Evolutionary conservation across 23 tunicate genomes (phyloP), one percentile per base, ranked within the genome.

Genomic region (Styela plicata): DNA sequence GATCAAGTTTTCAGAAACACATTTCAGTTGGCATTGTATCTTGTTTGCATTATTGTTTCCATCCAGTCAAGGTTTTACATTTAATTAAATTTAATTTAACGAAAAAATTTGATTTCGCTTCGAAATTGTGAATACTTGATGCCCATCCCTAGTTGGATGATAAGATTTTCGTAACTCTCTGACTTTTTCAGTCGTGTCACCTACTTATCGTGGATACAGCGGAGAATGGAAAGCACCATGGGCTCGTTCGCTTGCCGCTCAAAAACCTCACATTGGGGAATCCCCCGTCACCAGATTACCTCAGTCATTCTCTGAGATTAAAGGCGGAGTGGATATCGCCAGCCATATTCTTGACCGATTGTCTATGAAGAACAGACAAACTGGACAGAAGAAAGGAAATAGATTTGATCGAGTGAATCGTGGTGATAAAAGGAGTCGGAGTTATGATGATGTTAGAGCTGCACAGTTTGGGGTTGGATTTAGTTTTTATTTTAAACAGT

Each of bases 211-310:
- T 7, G 57, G 57, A 5, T 44, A 44, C 57, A 44, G 57, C 13
- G 57, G 57, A 13, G 57, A 44, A 44, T 91, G 97, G 97, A 71
- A 80, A 34, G 96, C 89, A 16, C 97, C 97, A 1, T 91, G 97
- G 97, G 65, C 78, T 35, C 86, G 86, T 27, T 69, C 84, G 2
- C 62, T 63, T 53, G 34, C 84, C 29, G 84, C 85, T 26, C 84
- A 79, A 35, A 70, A 83, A 63, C 52, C 83, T 0, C 20, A 3
- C 28, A n/a, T 35, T 36, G 70, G 74, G 0, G 61, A 20, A 23
- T 33, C 71, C 0, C 36, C 57, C 78, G 62, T 75, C 65, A 25
- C 93, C 71, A 36, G 64, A 52, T 62, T 91, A n/a, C 97, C 97
- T 10, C 73, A 85, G 31, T 91, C 97, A 0, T 91, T 73, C 78